These are phyloP conservation scores for Malurus leucopterus DNA, from an alignment of 2,797 vertebrate species.

Conservation along the genomic window DNA sequence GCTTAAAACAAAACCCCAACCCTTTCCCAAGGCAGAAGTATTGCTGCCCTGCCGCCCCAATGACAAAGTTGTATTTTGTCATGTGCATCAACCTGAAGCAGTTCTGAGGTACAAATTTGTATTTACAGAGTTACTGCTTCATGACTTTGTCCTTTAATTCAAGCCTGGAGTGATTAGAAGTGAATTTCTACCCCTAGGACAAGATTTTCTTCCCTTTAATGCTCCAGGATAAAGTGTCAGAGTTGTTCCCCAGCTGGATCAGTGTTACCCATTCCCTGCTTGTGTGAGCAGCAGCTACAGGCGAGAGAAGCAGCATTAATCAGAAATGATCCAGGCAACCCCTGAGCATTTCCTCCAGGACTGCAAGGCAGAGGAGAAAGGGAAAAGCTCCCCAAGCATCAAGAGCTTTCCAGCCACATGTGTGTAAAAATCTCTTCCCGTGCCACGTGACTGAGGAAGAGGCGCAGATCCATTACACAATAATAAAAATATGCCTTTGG, in stretches of 20 bases:
- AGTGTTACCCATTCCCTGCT: rapidly evolving
- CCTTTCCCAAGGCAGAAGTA: not conserved
- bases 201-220: not conserved
- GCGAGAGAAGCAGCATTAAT: not conserved
- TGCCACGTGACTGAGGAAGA: conserved; percentile 69
- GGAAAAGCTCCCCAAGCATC: not conserved
- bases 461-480: conserved; percentile 70
- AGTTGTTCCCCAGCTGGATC: not conserved
- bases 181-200: not conserved
- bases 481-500: conserved; percentile 77
- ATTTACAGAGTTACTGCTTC: not conserved
- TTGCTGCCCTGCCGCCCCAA: not conserved
- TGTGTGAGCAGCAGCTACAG: rapidly evolving
- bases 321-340: not conserved
- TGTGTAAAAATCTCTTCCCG: not conserved
- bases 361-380: not conserved
- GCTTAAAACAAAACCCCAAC: not conserved
- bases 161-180: not conserved
- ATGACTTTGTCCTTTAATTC: not conserved
- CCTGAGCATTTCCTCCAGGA: not conserved
- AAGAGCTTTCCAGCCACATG: conserved; percentile 45
- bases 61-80: not conserved
- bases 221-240: not conserved
- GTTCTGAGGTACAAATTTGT: not conserved
- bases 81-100: not conserved